Evolutionary conservation across 2,888 invertebrate genomes (phyloP).

Genomic region (Heteropelma amictum): DNA sequence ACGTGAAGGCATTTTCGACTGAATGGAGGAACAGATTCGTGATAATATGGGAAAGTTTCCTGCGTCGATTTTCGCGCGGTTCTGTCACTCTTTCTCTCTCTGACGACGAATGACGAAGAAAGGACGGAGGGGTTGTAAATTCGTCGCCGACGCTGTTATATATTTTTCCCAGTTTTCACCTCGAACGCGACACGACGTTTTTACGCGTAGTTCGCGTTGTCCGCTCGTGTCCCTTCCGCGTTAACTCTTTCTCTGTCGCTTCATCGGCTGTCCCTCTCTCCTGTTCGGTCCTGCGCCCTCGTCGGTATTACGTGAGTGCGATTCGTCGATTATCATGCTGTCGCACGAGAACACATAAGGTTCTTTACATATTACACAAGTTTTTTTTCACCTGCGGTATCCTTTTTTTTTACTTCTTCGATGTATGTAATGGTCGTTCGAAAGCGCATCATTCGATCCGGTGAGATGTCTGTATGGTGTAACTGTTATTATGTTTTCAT

Average conservation of each 20-base stretch:
- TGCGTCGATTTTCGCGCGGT: slow-evolving; percentile 36
- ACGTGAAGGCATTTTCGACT: background rate
- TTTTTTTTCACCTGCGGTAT: background rate
- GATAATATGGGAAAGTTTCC: slow-evolving; percentile 25
- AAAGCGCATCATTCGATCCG: slow-evolving; percentile 22
- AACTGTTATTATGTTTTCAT: background rate
- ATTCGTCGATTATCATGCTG: slow-evolving; percentile 22
- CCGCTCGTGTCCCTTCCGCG: slow-evolving; percentile 37
- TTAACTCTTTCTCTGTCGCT: slow-evolving; percentile 59
- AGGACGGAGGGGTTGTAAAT: slow-evolving; percentile 37
- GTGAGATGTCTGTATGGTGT: slow-evolving; percentile 49
- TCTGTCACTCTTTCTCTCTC: background rate
- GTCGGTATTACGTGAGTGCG: slow-evolving; percentile 37
- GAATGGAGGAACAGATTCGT: slow-evolving; percentile 9
- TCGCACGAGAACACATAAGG: background rate
- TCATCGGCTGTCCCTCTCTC: slow-evolving; percentile 42
- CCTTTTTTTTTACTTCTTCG: background rate
- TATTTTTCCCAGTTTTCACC: slow-evolving; percentile 7
- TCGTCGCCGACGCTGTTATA: slow-evolving; percentile 12
- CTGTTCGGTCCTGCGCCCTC: slow-evolving; percentile 18
- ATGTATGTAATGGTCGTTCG: slow-evolving; percentile 13
- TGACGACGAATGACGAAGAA: slow-evolving; percentile 2
- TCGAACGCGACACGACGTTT: slow-evolving; percentile 28
- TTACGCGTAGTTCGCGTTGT: slow-evolving; percentile 53
- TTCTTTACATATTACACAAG: background rate